Conservation (phyloP, 2,797 vertebrate species). For the Centropyge bicolor region DNA sequence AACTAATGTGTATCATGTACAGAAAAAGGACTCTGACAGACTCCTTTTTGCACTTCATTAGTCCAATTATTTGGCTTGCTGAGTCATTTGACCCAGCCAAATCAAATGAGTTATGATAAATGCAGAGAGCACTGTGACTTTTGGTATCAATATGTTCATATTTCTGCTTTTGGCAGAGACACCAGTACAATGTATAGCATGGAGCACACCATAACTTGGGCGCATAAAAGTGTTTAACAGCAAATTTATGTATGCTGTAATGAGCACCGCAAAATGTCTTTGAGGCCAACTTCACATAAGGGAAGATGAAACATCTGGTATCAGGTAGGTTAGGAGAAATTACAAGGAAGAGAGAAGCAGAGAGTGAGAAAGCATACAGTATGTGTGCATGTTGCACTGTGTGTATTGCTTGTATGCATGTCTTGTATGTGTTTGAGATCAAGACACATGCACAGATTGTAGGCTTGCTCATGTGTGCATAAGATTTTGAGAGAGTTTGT, state of each 20-base stretch:
- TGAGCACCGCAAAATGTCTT: slow-evolving; percentile 72
- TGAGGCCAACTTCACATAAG: slow-evolving; percentile 60
- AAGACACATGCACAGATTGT: slow-evolving; percentile 19
- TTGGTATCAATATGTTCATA: slow-evolving; percentile 35
- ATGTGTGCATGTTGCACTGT: slow-evolving; percentile 1
- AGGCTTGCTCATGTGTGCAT: slow-evolving; percentile 17
- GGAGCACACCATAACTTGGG: slow-evolving; percentile 43
- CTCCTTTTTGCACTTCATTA: slow-evolving; percentile 81
- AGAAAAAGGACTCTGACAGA: slow-evolving; percentile 66
- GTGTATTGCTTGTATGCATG: slow-evolving; percentile 8
- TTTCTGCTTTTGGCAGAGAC: slow-evolving; percentile 29
- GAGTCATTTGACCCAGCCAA: slow-evolving; percentile 76
- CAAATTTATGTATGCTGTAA: slow-evolving; percentile 72
- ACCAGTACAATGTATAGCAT: slow-evolving; percentile 8
- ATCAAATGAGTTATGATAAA: slow-evolving; percentile 72
- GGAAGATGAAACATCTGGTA: slow-evolving; percentile 78
- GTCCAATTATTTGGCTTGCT: slow-evolving; percentile 80
- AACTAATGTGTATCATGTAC: slow-evolving; percentile 65
- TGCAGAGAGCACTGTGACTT: slow-evolving; percentile 45
- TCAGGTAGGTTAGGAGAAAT: slow-evolving; percentile 53
- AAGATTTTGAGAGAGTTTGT: slow-evolving; percentile 33
- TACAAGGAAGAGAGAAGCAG: slow-evolving; percentile 43
- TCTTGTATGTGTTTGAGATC: slow-evolving; percentile 23
- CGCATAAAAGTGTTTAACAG: slow-evolving; percentile 66
- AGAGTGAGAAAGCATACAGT: slow-evolving; percentile 21